phyloP scores from a whole-genome alignment of 2,888 invertebrate genomes.

The Lasioglossum marginatum region DNA sequence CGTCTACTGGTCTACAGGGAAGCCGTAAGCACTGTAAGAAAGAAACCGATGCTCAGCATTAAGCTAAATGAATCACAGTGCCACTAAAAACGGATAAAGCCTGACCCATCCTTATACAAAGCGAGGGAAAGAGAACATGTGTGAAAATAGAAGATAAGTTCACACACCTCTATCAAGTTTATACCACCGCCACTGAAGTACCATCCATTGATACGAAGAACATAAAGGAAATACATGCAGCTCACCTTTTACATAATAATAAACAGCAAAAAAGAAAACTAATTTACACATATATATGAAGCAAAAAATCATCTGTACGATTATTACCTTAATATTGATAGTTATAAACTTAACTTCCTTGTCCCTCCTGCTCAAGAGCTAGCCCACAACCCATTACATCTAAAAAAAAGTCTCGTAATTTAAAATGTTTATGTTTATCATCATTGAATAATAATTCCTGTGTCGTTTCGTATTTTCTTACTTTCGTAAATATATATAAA shows the following conservation, averaged over 20 bases:
- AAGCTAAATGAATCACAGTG: conserved; percentile 81
- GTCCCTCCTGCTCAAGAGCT: conserved; percentile 69
- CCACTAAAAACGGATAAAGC: conserved; percentile 80
- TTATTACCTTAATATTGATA: conserved; percentile 83
- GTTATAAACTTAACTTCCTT: conserved; percentile 81
- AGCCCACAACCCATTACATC: conserved; percentile 62
- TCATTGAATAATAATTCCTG: conserved; percentile 80
- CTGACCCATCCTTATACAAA: conserved; percentile 78
- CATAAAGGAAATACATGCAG: conserved; percentile 78
- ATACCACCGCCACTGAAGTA: conserved; percentile 77
- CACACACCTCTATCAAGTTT: conserved; percentile 76
- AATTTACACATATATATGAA: conserved; percentile 83
- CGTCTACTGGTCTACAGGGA: conserved; percentile 74
- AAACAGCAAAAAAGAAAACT: conserved; percentile 79
- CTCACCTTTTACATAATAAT: conserved; percentile 81
- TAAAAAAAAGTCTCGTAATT: conserved; percentile 74
- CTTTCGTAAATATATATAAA: conserved; percentile 82
- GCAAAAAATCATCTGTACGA: conserved; percentile 83
- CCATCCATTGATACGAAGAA: conserved; percentile 76
- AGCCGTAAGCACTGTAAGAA: conserved; percentile 83
- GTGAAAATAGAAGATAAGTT: conserved; percentile 72
- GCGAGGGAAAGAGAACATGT: conserved; percentile 71
- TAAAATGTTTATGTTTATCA: conserved; percentile 81
- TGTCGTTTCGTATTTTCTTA: conserved; percentile 84
- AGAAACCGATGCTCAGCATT: conserved; percentile 81